A percentile compares a stretch with the other conserved stretches of the same genome.
Evolutionary conservation across 2,797 vertebrate species (phyloP).

Genomic region (Esox masquinongy): DNA sequence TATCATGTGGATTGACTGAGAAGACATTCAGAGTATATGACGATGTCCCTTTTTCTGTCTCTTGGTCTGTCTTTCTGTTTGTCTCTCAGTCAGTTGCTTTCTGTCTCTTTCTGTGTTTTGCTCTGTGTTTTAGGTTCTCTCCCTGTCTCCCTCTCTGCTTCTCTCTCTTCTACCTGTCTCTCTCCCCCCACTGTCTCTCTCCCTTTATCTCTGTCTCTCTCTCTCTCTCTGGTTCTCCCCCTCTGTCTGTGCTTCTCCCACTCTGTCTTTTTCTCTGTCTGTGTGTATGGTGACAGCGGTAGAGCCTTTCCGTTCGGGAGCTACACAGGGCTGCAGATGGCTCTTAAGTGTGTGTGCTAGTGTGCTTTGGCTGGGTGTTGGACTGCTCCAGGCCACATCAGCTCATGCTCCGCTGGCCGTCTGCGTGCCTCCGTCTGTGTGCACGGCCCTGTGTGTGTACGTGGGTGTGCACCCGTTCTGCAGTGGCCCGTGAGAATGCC

Average conservation of each 20-base stretch:
- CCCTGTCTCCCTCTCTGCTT: neutral
- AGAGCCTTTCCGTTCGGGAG: slow-evolving; percentile 67
- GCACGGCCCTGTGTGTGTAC: slow-evolving; percentile 20
- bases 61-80: neutral
- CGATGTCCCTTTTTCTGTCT: neutral
- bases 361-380: slow-evolving; percentile 57
- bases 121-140: neutral
- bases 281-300: slow-evolving; percentile 56
- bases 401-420: slow-evolving; percentile 73
- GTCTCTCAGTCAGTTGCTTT: slow-evolving; percentile 14
- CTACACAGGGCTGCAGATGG: slow-evolving; percentile 71
- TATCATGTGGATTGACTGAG: neutral
- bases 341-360: slow-evolving; percentile 56
- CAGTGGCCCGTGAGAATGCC: slow-evolving; percentile 67
- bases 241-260: slow-evolving; percentile 8
- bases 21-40: neutral
- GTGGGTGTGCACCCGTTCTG: slow-evolving; percentile 38
- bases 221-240: neutral
- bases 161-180: neutral
- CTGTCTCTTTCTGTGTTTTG: slow-evolving; percentile 3
- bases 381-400: slow-evolving; percentile 75
- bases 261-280: neutral
- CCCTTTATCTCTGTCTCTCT: neutral
- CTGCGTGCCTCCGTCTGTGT: slow-evolving; percentile 58
- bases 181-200: neutral